A percentile compares a stretch with the other conserved stretches of the same genome.
Evolutionary conservation across 2,113 vertebrate genomes (phyloP).

Genomic region (Nibea albiflora): DNA sequence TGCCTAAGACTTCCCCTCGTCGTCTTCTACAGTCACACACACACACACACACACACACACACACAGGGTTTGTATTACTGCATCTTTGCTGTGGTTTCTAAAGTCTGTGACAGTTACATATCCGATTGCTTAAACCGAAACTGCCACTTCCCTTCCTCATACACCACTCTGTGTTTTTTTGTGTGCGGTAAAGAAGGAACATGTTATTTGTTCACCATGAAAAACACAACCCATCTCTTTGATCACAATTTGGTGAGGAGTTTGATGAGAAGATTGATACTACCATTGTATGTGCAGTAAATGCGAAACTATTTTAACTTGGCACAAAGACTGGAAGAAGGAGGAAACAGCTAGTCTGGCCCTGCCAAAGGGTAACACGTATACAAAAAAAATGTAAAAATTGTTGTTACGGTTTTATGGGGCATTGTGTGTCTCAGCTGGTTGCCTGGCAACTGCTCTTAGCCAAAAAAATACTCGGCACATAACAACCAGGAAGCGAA

Average conservation of each 20-base stretch:
- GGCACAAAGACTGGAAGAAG: too few relatives aligned
- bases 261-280: background rate
- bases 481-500: too few relatives aligned
- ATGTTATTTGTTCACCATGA: slow-evolving; percentile 1
- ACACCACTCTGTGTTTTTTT: slow-evolving; percentile 15
- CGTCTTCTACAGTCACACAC: slow-evolving; percentile 9
- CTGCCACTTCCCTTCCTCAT: slow-evolving; percentile 54
- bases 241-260: background rate
- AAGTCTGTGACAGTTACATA: slow-evolving; percentile 50
- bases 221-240: background rate
- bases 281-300: background rate
- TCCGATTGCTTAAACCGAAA: slow-evolving; percentile 69
- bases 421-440: background rate
- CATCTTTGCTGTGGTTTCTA: slow-evolving; percentile 59
- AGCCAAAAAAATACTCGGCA: background rate
- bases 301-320: background rate
- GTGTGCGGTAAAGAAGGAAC: background rate
- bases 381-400: too few relatives aligned
- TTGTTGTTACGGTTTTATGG: too few relatives aligned
- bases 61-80: slow-evolving; percentile 31
- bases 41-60: background rate
- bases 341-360: background rate
- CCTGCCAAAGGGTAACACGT: background rate
- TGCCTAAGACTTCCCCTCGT: slow-evolving; percentile 33
- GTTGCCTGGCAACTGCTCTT: background rate